Evolutionary conservation across 2,888 invertebrate genomes (phyloP).

Genomic region (Plagodis pulveraria): DNA sequence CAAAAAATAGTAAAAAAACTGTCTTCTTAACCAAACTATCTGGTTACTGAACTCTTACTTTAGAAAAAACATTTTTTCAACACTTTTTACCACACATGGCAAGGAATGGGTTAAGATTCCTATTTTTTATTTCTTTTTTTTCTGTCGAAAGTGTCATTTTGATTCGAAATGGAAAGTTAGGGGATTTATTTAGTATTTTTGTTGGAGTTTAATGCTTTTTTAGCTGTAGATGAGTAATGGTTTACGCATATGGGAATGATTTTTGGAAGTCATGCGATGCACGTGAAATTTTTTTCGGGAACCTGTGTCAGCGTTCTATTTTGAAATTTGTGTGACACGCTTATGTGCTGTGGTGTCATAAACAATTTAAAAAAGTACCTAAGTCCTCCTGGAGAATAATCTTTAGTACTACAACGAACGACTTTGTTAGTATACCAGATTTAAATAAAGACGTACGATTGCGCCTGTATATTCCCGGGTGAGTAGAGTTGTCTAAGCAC

Average conservation of each 20-base stretch:
- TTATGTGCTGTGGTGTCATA: constrained; percentile 4
- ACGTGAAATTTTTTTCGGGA: constrained; percentile 68
- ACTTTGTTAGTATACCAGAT: too few species aligned
- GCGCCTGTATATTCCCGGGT: too few species aligned
- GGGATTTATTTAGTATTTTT: constrained; percentile 73
- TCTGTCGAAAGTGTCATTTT: constrained; percentile 70
- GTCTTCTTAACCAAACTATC: constrained; percentile 73
- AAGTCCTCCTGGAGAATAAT: too few species aligned
- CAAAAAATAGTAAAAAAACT: constrained; percentile 74
- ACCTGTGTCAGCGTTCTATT: constrained; percentile 37
- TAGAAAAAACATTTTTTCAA: constrained; percentile 53
- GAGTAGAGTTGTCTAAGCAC: too few species aligned
- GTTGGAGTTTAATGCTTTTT: constrained; percentile 50
- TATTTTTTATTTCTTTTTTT: constrained; percentile 35
- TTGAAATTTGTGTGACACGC: constrained; percentile 34
- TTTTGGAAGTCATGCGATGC: constrained; percentile 66
- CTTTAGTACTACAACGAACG: too few species aligned
- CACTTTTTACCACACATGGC: constrained; percentile 56
- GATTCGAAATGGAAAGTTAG: constrained; percentile 79
- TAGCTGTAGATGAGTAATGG: constrained; percentile 71
- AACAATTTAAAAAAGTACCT: background rate
- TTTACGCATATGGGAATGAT: constrained; percentile 69
- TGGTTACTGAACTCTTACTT: constrained; percentile 77
- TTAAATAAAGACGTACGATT: too few species aligned
- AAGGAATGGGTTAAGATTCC: constrained; percentile 77